Base-by-base conservation (phyloP, 2,797 vertebrate genomes). In the Xiphophorus birchmanni region DNA sequence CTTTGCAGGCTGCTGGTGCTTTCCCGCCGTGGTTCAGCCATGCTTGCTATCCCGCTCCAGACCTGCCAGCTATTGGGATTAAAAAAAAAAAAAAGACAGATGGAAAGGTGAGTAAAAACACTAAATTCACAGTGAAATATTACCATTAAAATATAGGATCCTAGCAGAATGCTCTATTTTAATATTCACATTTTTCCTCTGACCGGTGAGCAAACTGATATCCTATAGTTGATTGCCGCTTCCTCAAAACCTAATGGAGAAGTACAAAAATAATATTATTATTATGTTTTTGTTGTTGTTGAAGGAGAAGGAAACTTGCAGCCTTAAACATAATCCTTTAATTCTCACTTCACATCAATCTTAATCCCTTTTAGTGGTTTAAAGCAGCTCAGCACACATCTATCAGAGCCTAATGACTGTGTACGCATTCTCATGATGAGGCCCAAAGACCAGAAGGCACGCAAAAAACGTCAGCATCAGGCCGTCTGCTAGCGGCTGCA, bases 1-100 rank as follows among this genome's bases (percentile, higher is more conserved):
- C 97, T 96, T 95, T 99, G 99, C 86, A 99, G 95, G 90, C 98
- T 99, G 96, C 98, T 99, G 0, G 97, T 97, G 95, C 97, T 98
- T 92, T 98, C 97, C 29, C 96, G 95, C 75, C 96, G 95, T 13
- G 73, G 93, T 94, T 99, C 99, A 80, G 97, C 96, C 99, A 99
- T 99, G 77, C 90, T 96, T 93, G 91, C 89, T 75, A 90, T 86
- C 87, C 90, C 86, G 87, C 89, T 82, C 89, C 87, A 91, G 91
- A 90, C 94, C 94, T 93, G 94, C 95, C 97, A 97, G 92, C 91
- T 91, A 48, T 63, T 81, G 42, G 75, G 2, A 84, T 6, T 90
- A 80, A n/a, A 10, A 10, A 75, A 3, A 50, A n/a, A 26, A 48
- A 52, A 71, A 77, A 35, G n/a, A 45, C 29, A 0, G 18, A 67